These are phyloP conservation scores for Actias luna DNA, from an alignment of 2,888 invertebrate species.

Conservation along the genomic window DNA sequence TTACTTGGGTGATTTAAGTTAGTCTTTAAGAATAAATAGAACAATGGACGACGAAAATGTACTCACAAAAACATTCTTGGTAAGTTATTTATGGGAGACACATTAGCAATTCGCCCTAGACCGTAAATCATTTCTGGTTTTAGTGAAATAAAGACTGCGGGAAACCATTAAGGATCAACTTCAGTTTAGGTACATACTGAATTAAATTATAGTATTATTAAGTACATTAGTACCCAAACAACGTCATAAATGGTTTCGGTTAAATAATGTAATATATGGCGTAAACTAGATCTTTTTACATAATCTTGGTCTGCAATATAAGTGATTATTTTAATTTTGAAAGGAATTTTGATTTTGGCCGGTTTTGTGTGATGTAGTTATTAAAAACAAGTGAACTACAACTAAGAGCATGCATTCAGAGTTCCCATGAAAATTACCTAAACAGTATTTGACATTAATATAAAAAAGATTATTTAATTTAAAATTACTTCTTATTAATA, in stretches of 20 bases:
- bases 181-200: background rate
- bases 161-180: background rate
- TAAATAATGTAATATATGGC: no score
- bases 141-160: background rate
- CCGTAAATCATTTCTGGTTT: background rate
- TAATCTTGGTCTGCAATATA: no score
- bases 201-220: background rate
- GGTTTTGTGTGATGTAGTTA: no score
- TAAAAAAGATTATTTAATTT: no score
- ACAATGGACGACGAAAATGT: background rate
- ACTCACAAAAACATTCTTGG: background rate
- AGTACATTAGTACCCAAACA: background rate
- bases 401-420: no score
- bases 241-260: background rate
- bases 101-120: conserved; percentile 4
- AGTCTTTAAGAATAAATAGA: background rate
- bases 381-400: no score
- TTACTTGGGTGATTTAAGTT: background rate
- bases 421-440: no score
- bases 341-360: no score
- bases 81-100: background rate
- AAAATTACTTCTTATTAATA: no score
- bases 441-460: no score
- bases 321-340: no score
- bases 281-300: no score